Conservation (phyloP, 2,888 invertebrate species). For the Papilio elwesi region DNA sequence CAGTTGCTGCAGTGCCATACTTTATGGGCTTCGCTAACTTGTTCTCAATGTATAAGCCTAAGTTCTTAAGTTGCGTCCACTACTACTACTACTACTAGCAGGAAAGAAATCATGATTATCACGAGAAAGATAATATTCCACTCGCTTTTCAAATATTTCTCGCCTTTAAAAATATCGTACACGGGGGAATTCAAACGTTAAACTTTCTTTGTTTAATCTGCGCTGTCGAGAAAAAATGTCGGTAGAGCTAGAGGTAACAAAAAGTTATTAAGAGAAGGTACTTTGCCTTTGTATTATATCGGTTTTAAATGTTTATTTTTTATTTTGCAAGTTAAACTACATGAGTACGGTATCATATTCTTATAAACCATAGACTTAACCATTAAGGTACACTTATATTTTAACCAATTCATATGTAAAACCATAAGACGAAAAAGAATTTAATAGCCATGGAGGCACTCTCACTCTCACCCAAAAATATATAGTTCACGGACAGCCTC, state of each 20-base stretch:
- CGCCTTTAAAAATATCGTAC: slow-evolving; percentile 2
- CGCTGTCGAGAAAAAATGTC: slow-evolving; percentile 3
- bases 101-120: slow-evolving; percentile 5
- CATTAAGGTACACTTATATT: too few relatives aligned
- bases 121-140: slow-evolving; percentile 9
- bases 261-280: slow-evolving; percentile 6
- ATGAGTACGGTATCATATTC: too few relatives aligned
- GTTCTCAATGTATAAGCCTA: too few relatives aligned
- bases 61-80: not conserved
- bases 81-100: not conserved
- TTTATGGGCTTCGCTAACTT: too few relatives aligned
- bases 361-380: too few relatives aligned
- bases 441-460: too few relatives aligned
- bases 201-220: slow-evolving; percentile 16
- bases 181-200: slow-evolving; percentile 11
- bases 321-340: not conserved
- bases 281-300: not conserved
- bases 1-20: too few relatives aligned
- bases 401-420: too few relatives aligned
- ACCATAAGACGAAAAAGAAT: too few relatives aligned
- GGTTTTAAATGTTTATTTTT: slow-evolving; percentile 1
- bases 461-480: too few relatives aligned
- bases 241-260: not conserved
- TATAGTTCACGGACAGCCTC: too few relatives aligned
- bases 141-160: slow-evolving; percentile 12